Conservation (phyloP, 2,113 vertebrate species). For the Arenaria interpres region DNA sequence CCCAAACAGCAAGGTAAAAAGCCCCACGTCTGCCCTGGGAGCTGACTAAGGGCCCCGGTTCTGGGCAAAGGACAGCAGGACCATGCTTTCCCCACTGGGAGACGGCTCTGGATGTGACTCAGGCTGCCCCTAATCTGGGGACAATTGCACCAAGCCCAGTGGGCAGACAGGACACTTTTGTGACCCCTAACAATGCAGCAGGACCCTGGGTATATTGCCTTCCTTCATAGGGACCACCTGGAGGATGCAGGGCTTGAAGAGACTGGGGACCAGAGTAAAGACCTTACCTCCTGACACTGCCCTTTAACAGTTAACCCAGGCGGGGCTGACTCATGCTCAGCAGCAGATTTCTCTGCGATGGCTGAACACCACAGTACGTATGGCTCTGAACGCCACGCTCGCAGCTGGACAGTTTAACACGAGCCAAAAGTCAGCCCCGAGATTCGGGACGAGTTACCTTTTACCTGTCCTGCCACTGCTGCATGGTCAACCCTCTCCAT, state of each 20-base stretch:
- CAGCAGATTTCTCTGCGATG: background rate
- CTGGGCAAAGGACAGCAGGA: background rate
- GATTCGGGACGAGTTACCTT: background rate
- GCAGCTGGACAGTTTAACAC: background rate
- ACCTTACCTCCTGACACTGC: background rate
- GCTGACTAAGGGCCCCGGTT: background rate
- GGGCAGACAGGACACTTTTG: background rate
- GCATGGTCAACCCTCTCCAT: background rate
- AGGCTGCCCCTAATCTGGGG: background rate
- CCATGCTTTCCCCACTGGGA: fast-evolving
- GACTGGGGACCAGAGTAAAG: background rate
- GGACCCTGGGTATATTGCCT: background rate
- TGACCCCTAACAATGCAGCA: background rate
- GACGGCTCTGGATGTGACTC: background rate
- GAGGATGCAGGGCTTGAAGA: background rate
- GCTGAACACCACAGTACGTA: background rate
- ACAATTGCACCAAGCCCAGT: background rate
- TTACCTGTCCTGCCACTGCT: background rate
- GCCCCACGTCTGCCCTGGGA: fast-evolving
- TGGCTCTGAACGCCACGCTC: background rate
- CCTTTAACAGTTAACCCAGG: background rate
- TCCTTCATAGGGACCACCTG: background rate
- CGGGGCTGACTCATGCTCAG: conserved; percentile 18
- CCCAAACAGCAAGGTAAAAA: background rate
- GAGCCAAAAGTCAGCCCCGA: background rate